These are phyloP conservation scores for Ectropis crepuscularia DNA, from an alignment of 2,888 invertebrate species.

Conservation along the genomic window DNA sequence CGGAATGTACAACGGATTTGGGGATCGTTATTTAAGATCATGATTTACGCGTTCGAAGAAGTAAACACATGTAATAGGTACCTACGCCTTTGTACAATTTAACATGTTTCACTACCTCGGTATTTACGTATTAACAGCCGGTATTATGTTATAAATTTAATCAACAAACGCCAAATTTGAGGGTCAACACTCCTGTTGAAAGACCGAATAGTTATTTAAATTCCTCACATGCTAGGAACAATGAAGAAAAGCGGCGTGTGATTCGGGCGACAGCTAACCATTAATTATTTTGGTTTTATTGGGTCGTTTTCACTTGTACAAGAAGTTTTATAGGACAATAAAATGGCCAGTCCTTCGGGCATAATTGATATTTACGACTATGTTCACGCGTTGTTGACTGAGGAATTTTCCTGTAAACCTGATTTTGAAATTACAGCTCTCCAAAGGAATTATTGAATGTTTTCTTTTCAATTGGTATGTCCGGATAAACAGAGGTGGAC, in stretches of 20 bases:
- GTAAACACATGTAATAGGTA: neutral
- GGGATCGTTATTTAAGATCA: neutral
- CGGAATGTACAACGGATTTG: neutral
- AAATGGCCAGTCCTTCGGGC: slow-evolving; percentile 49
- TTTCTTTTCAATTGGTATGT: too few species aligned
- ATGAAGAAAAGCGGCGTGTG: slow-evolving; percentile 8
- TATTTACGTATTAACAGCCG: neutral
- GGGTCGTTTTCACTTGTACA: slow-evolving; percentile 49
- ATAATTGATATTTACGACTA: slow-evolving; percentile 56
- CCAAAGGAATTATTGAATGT: too few species aligned
- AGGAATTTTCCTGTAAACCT: slow-evolving; percentile 28
- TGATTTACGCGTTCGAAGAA: neutral
- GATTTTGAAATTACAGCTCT: too few species aligned
- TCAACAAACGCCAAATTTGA: neutral
- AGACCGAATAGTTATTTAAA: too few species aligned
- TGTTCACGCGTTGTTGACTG: slow-evolving; percentile 31
- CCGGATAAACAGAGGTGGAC: too few species aligned
- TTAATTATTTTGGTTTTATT: slow-evolving; percentile 40
- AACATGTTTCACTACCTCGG: neutral
- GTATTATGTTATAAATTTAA: neutral
- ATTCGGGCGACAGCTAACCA: slow-evolving; percentile 15
- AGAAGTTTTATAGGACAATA: slow-evolving; percentile 53
- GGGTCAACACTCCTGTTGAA: neutral
- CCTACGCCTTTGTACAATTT: neutral
- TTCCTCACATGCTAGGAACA: neutral